Conservation (phyloP, 2,888 invertebrate genomes). For the Acleris literana region DNA sequence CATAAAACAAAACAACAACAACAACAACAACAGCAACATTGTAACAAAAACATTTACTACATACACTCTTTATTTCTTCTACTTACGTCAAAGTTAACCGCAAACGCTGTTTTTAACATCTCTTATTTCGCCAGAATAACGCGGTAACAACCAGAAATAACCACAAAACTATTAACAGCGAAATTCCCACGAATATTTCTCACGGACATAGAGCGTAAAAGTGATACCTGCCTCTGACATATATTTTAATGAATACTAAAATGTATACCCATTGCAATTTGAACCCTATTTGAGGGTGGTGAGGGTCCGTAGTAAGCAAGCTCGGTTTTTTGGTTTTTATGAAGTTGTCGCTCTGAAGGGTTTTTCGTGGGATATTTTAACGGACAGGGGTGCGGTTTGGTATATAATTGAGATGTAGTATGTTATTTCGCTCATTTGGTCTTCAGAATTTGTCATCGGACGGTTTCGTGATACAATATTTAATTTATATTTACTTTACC, state of each 20-base stretch:
- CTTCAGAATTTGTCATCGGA: neutral
- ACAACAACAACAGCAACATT: too few species aligned
- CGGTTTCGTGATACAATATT: neutral
- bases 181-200: constrained; percentile 41
- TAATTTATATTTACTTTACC: too few species aligned
- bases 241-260: constrained; percentile 20
- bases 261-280: constrained; percentile 6
- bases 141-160: neutral
- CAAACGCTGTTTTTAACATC: too few species aligned
- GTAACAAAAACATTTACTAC: too few species aligned
- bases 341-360: neutral
- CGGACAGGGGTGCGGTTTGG: constrained; percentile 16
- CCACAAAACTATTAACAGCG: constrained; percentile 15
- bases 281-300: constrained; percentile 11
- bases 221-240: constrained; percentile 40
- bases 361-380: constrained; percentile 23
- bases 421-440: constrained; percentile 21
- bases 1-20: too few species aligned
- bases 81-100: neutral
- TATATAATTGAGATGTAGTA: constrained; percentile 19
- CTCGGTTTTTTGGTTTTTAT: neutral
- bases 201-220: constrained; percentile 46
- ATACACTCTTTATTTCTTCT: neutral
- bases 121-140: neutral
- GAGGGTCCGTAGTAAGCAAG: neutral